Conservation (phyloP, 2,797 vertebrate genomes). For the Margarornis squamiger region DNA sequence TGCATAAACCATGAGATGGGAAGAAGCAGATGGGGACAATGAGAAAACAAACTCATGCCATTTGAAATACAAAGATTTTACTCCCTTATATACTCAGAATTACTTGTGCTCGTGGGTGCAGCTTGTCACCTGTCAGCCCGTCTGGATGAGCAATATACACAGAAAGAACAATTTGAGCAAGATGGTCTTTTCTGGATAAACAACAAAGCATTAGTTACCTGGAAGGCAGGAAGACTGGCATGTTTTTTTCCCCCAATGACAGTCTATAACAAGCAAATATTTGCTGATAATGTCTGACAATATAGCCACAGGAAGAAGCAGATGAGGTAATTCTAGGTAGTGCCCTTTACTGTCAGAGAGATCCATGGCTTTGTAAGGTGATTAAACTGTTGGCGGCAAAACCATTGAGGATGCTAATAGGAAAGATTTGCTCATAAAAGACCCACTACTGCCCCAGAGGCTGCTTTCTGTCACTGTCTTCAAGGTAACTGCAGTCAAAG, state of each 20-base stretch:
- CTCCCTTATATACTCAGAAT: slow-evolving; percentile 38
- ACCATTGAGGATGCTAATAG: slow-evolving; percentile 30
- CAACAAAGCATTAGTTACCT: slow-evolving; percentile 47
- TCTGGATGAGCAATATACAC: slow-evolving; percentile 44
- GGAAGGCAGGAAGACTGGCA: slow-evolving; percentile 50
- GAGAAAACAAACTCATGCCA: slow-evolving; percentile 24
- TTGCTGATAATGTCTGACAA: slow-evolving; percentile 65
- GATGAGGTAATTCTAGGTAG: slow-evolving; percentile 40
- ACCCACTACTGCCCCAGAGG: background rate
- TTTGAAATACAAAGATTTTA: slow-evolving; percentile 31
- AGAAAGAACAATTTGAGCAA: slow-evolving; percentile 21
- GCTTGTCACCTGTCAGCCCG: slow-evolving; percentile 53
- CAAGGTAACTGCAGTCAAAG: background rate
- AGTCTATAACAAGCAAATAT: slow-evolving; percentile 67
- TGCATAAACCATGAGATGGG: background rate
- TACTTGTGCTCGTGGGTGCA: slow-evolving; percentile 41
- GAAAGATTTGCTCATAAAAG: slow-evolving; percentile 21
- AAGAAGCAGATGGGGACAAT: slow-evolving; percentile 13
- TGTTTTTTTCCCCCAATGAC: slow-evolving; percentile 50
- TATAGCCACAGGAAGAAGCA: slow-evolving; percentile 54
- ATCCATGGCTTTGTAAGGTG: slow-evolving; percentile 23
- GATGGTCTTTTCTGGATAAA: slow-evolving; percentile 17
- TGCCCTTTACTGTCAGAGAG: slow-evolving; percentile 44
- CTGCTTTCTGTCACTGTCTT: background rate
- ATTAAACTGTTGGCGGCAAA: slow-evolving; percentile 48